A percentile compares a stretch with the other conserved stretches of the same genome.
phyloP scores from a whole-genome alignment of 23 tunicate species.

The Trididemnum clinides region DNA sequence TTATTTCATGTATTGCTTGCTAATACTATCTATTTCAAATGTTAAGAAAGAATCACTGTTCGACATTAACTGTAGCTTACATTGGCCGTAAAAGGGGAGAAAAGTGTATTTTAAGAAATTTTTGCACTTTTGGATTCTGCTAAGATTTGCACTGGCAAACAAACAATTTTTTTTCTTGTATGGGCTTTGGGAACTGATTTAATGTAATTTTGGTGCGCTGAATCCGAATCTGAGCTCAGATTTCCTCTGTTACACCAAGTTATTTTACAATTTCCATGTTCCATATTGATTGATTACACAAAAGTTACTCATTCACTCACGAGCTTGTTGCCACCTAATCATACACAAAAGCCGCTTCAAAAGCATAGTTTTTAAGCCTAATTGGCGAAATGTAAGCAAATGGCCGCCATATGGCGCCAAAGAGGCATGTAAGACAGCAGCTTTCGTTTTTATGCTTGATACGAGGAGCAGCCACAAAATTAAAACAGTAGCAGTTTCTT shows the following conservation, averaged over 20 bases:
- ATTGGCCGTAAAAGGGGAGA: too few relatives aligned
- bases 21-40: too few relatives aligned
- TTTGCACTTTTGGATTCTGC: too few relatives aligned
- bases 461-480: constrained; percentile 5
- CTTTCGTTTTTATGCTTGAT: not conserved
- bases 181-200: constrained; percentile 48
- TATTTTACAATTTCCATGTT: constrained; percentile 33
- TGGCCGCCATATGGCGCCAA: not conserved
- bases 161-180: constrained; percentile 39
- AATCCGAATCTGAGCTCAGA: constrained; percentile 55
- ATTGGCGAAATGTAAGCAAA: constrained; percentile 4
- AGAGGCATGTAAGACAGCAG: not conserved
- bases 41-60: too few relatives aligned
- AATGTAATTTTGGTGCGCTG: constrained; percentile 51
- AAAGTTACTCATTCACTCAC: constrained; percentile 41
- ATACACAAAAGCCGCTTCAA: constrained; percentile 20
- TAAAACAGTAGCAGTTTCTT: not conserved
- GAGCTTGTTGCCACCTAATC: constrained; percentile 15
- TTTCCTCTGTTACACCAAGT: constrained; percentile 52
- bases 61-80: too few relatives aligned
- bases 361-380: constrained; percentile 10
- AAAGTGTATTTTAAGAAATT: too few relatives aligned
- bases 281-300: not conserved
- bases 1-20: too few relatives aligned
- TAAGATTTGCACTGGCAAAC: constrained; percentile 25